These are phyloP conservation scores for Malurus melanocephalus DNA, from an alignment of 2,113 vertebrate species.

Conservation along the genomic window DNA sequence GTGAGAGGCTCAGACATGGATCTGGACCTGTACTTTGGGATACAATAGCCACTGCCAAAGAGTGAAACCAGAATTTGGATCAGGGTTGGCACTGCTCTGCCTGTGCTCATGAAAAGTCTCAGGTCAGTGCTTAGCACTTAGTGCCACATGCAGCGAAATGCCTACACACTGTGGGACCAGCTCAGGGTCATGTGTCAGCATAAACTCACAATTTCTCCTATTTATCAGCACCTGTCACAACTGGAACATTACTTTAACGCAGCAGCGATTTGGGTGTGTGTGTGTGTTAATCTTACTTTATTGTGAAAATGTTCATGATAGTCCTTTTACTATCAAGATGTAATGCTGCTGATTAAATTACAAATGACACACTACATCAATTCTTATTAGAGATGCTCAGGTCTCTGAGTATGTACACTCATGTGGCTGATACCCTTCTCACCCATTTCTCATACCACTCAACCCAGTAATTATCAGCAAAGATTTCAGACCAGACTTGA, in stretches of 20 bases:
- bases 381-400: constrained; percentile 72
- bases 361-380: constrained; percentile 74
- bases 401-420: constrained; percentile 62
- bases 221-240: constrained; percentile 59
- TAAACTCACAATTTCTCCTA: constrained; percentile 37
- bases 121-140: neutral
- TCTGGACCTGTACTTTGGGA: neutral
- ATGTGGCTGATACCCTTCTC: constrained; percentile 35
- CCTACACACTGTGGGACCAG: neutral
- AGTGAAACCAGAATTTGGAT: neutral
- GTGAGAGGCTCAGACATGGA: neutral
- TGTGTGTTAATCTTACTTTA: constrained; percentile 60
- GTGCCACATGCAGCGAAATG: neutral
- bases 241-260: constrained; percentile 44
- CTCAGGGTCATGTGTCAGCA: neutral
- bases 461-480: constrained; percentile 58
- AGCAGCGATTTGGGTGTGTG: constrained; percentile 31
- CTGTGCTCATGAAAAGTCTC: neutral
- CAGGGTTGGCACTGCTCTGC: neutral
- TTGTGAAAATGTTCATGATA: constrained; percentile 55
- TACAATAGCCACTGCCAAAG: neutral
- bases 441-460: constrained; percentile 57
- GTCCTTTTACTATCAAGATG: constrained; percentile 71
- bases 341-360: constrained; percentile 74
- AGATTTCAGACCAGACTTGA: constrained; percentile 44